These are phyloP conservation scores for Drosophila suzukii DNA, from an alignment of 1,140 invertebrate genomes.

Conservation along the genomic window DNA sequence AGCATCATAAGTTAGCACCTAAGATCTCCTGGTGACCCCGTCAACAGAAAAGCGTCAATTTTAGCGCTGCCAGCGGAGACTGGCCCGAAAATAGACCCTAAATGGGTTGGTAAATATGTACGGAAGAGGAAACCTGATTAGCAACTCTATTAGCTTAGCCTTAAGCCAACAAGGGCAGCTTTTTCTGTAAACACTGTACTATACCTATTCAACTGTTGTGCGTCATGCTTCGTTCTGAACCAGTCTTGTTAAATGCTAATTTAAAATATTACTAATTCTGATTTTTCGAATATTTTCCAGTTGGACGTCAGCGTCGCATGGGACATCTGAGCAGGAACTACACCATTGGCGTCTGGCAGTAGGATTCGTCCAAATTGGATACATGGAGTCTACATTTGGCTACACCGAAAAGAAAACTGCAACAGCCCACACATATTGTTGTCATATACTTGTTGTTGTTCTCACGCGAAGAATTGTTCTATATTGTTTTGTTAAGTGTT, in stretches of 20 bases:
- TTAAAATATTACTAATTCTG: constrained; percentile 28
- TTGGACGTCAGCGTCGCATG: constrained; percentile 83
- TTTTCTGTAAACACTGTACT: constrained; percentile 14
- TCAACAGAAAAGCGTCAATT: constrained; percentile 19
- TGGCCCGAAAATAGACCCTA: constrained; percentile 36
- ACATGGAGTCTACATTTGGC: constrained; percentile 8
- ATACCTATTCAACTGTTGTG: constrained; percentile 31
- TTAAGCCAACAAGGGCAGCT: constrained; percentile 37
- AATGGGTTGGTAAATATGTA: constrained; percentile 55
- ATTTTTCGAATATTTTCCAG: constrained; percentile 58
- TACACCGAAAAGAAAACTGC: constrained; percentile 13
- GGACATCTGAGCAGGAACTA: constrained; percentile 83
- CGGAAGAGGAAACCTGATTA: constrained; percentile 33
- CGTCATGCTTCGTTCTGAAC: constrained; percentile 35
- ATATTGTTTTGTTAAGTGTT: constrained; percentile 66
- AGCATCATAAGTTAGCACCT: constrained; percentile 33
- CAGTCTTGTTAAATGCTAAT: background rate
- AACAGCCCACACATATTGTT: constrained; percentile 32
- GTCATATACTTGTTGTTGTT: constrained; percentile 51
- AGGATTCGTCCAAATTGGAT: constrained; percentile 27
- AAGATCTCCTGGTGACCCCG: constrained; percentile 1
- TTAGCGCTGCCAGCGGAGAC: constrained; percentile 24
- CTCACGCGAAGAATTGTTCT: constrained; percentile 17
- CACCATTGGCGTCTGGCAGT: constrained; percentile 79
- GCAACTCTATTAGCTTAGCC: constrained; percentile 30